Conservation (phyloP, 1,140 invertebrate species). For the Zaprionus lachaisei region DNA sequence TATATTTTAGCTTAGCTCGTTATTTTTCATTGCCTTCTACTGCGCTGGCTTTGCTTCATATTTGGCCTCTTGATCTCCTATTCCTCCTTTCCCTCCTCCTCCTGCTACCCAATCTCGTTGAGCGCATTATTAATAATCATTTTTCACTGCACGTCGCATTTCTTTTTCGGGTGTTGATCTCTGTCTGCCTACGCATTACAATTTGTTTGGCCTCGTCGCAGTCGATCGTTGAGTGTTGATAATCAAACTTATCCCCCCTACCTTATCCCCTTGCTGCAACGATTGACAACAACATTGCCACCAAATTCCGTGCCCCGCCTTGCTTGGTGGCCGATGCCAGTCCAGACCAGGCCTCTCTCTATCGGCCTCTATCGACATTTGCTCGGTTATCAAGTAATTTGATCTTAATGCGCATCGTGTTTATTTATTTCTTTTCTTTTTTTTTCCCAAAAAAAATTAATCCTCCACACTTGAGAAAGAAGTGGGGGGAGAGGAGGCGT, state of each 20-base stretch:
- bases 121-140: slow-evolving; percentile 65
- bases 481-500: slow-evolving; percentile 10
- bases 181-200: slow-evolving; percentile 54
- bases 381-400: slow-evolving; percentile 70
- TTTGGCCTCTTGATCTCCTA: slow-evolving; percentile 76
- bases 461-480: slow-evolving; percentile 54
- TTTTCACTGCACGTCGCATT: slow-evolving; percentile 69
- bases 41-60: slow-evolving; percentile 48
- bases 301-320: slow-evolving; percentile 56
- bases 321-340: slow-evolving; percentile 23
- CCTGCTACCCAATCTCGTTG: slow-evolving; percentile 8
- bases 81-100: slow-evolving; percentile 23
- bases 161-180: slow-evolving; percentile 46
- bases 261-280: neutral
- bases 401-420: slow-evolving; percentile 79
- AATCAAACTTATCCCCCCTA: slow-evolving; percentile 13
- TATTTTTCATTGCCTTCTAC: slow-evolving; percentile 70
- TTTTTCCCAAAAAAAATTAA: slow-evolving; percentile 43
- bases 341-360: neutral
- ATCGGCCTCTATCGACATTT: slow-evolving; percentile 52
- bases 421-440: slow-evolving; percentile 55
- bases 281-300: slow-evolving; percentile 65
- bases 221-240: slow-evolving; percentile 65
- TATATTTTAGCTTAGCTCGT: slow-evolving; percentile 75
- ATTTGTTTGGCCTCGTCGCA: slow-evolving; percentile 49